Conservation (phyloP, 2,888 invertebrate species). For the Achlya flavicornis region DNA sequence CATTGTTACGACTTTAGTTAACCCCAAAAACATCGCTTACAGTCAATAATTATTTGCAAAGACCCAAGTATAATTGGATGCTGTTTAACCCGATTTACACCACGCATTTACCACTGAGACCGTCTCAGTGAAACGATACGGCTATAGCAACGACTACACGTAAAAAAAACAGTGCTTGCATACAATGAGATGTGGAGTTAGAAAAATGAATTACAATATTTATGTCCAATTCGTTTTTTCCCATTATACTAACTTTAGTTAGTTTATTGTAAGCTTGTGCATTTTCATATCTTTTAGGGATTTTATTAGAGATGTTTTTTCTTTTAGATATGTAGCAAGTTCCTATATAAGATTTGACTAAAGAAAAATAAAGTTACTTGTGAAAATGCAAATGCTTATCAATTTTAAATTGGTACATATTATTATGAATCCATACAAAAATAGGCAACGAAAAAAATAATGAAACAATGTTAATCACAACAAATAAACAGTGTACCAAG, state of each 20-base stretch:
- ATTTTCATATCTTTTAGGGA: conserved; percentile 10
- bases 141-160: conserved; percentile 33
- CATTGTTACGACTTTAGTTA: too few species aligned
- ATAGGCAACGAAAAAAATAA: conserved; percentile 44
- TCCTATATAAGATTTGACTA: neutral
- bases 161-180: conserved; percentile 47
- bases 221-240: conserved; percentile 45
- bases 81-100: neutral
- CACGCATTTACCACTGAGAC: neutral
- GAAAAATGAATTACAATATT: conserved; percentile 37
- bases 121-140: neutral
- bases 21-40: too few species aligned
- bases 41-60: too few species aligned
- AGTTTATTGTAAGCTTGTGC: conserved; percentile 36
- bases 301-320: conserved; percentile 8
- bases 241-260: conserved; percentile 39
- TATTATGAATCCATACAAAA: conserved; percentile 27
- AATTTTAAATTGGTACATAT: conserved; percentile 17
- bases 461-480: conserved; percentile 70
- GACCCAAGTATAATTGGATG: too few species aligned
- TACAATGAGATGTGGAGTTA: conserved; percentile 61
- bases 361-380: neutral
- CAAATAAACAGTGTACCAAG: conserved; percentile 67
- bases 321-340: conserved; percentile 11
- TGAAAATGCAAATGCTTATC: conserved; percentile 43